phyloP scores from a whole-genome alignment of 2,797 vertebrate genomes.

The Chrysocyon brachyurus region DNA sequence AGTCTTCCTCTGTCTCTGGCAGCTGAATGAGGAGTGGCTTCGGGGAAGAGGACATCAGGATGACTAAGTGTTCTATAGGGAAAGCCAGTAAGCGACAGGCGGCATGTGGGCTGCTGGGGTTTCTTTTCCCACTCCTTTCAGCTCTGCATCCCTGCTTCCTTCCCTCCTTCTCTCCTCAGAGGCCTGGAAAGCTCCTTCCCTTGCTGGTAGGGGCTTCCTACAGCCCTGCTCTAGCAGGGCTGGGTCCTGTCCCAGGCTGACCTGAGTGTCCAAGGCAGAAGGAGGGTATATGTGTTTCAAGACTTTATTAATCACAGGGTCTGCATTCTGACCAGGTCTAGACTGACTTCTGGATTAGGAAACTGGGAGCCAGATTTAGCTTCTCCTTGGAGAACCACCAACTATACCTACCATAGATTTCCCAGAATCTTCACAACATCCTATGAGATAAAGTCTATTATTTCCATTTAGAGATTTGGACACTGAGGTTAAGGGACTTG shows the following conservation, averaged over 20 bases:
- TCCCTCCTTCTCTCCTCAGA: not conserved
- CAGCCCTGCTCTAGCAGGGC: not conserved
- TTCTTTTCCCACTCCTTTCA: slow-evolving; percentile 61
- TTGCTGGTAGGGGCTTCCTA: not conserved
- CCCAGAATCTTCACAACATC: slow-evolving; percentile 41
- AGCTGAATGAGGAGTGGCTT: not conserved
- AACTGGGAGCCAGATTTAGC: not conserved
- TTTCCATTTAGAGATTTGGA: slow-evolving; percentile 29
- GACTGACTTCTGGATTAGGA: slow-evolving; percentile 7
- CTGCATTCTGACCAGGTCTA: not conserved
- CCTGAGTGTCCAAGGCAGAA: not conserved
- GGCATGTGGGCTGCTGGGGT: slow-evolving; percentile 45
- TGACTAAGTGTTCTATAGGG: slow-evolving; percentile 72
- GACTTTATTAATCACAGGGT: not conserved
- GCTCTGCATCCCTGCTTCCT: not conserved
- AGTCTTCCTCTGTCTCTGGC: slow-evolving; percentile 9
- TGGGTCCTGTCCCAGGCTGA: not conserved
- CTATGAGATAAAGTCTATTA: not conserved
- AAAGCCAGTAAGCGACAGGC: slow-evolving; percentile 57
- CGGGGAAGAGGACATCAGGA: slow-evolving; percentile 1
- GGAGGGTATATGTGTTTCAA: not conserved
- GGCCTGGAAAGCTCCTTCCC: not conserved
- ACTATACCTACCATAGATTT: not conserved
- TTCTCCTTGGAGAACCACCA: slow-evolving; percentile 37
- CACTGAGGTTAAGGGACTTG: slow-evolving; percentile 10